phyloP scores from a whole-genome alignment of 2,797 vertebrate species.

The Liasis olivaceus region DNA sequence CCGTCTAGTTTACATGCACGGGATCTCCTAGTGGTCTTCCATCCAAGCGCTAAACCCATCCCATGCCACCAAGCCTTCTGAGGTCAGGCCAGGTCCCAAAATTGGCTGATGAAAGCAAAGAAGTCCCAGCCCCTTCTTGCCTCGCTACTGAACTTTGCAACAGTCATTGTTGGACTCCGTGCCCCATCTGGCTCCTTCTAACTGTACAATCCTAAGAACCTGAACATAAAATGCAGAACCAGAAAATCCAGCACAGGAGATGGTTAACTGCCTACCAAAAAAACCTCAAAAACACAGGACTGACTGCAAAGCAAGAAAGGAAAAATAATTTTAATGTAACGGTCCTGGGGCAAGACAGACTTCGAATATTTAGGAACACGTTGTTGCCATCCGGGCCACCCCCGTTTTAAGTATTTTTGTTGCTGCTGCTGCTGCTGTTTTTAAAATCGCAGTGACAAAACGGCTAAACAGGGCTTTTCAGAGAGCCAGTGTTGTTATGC shows the following conservation, averaged over 20 bases:
- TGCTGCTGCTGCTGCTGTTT: neutral
- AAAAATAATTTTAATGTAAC: neutral
- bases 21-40: neutral
- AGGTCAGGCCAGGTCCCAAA: neutral
- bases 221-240: neutral
- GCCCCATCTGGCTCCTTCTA: neutral
- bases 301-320: neutral
- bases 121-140: neutral
- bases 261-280: neutral
- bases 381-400: neutral
- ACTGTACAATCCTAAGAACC: neutral
- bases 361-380: neutral
- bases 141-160: neutral
- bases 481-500: neutral
- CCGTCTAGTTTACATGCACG: neutral
- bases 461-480: neutral
- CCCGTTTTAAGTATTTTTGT: neutral
- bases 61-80: neutral
- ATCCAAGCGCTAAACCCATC: neutral
- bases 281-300: neutral
- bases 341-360: neutral
- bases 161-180: neutral
- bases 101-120: neutral
- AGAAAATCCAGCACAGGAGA: neutral
- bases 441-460: neutral